A percentile compares a stretch with the other conserved stretches of the same genome.
phyloP scores from a whole-genome alignment of 2,113 vertebrate genomes.

The Cheilinus undulatus region DNA sequence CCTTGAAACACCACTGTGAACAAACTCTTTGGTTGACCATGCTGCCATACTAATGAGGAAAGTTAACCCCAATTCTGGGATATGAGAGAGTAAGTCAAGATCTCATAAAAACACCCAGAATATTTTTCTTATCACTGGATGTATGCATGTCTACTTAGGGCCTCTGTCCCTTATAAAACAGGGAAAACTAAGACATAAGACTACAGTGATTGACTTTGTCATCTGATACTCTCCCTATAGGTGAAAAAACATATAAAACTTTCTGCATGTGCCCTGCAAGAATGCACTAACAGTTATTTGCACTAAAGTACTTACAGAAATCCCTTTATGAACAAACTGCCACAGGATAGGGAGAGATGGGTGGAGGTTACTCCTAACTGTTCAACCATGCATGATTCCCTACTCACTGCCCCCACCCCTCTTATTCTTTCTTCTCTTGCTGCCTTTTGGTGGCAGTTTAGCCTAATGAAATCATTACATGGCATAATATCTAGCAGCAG shows the following conservation, averaged over 20 bases:
- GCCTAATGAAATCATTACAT: slow-evolving; percentile 41
- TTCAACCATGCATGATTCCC: slow-evolving; percentile 33
- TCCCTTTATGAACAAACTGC: neutral
- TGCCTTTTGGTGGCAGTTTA: slow-evolving; percentile 18
- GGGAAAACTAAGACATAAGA: neutral
- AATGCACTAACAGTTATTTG: too few relatives aligned
- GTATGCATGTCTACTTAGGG: too few relatives aligned
- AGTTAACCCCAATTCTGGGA: too few relatives aligned
- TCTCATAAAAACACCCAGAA: too few relatives aligned
- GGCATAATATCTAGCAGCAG: slow-evolving; percentile 33
- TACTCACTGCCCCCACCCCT: neutral
- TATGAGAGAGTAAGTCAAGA: too few relatives aligned
- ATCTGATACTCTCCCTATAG: neutral
- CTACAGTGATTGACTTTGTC: neutral
- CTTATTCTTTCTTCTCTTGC: slow-evolving; percentile 6
- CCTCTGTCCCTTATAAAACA: neutral
- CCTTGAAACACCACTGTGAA: too few relatives aligned
- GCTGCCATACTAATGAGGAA: too few relatives aligned
- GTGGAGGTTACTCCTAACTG: slow-evolving; percentile 27
- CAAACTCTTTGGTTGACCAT: too few relatives aligned
- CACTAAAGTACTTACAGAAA: neutral
- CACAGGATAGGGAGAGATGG: slow-evolving; percentile 21
- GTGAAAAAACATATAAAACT: neutral
- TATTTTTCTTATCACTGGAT: too few relatives aligned
- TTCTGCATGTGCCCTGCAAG: neutral